Conservation (phyloP, 2,113 vertebrate species). For the Choloepus hoffmanni region DNA sequence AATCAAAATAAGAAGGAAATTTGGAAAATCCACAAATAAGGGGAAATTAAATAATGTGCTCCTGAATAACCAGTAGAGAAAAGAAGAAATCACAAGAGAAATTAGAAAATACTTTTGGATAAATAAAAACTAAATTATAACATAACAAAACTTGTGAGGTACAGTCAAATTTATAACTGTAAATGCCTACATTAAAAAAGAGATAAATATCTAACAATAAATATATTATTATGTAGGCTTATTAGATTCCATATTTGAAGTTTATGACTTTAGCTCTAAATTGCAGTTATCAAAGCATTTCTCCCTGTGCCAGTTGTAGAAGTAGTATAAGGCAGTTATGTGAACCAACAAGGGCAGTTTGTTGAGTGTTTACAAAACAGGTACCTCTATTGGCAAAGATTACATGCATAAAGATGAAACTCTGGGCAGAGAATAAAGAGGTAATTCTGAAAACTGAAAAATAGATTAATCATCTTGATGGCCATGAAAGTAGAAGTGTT, state of each 20-base stretch:
- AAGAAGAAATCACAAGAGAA: no score
- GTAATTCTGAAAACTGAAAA: constrained; percentile 1
- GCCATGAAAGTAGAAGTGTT: not conserved
- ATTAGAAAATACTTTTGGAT: no score
- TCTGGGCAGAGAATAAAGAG: constrained; percentile 8
- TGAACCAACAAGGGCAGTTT: not conserved
- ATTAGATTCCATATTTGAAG: constrained; percentile 23
- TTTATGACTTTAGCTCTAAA: not conserved
- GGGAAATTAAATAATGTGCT: no score
- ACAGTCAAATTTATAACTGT: no score
- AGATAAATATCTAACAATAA: not conserved
- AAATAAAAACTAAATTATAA: no score
- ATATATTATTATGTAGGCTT: not conserved
- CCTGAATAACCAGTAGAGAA: no score
- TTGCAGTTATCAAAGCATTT: not conserved
- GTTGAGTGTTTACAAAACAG: constrained; percentile 10
- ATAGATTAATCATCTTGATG: constrained; percentile 67
- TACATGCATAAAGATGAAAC: not conserved
- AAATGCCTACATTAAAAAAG: no score
- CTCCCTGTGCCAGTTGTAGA: not conserved
- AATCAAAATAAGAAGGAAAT: no score
- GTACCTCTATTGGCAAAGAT: constrained; percentile 4
- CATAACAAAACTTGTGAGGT: no score
- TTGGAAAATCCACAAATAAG: no score
- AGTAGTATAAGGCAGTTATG: not conserved